Base-by-base conservation (phyloP, 2,888 invertebrate genomes). In the Strigamia maritima region DNA sequence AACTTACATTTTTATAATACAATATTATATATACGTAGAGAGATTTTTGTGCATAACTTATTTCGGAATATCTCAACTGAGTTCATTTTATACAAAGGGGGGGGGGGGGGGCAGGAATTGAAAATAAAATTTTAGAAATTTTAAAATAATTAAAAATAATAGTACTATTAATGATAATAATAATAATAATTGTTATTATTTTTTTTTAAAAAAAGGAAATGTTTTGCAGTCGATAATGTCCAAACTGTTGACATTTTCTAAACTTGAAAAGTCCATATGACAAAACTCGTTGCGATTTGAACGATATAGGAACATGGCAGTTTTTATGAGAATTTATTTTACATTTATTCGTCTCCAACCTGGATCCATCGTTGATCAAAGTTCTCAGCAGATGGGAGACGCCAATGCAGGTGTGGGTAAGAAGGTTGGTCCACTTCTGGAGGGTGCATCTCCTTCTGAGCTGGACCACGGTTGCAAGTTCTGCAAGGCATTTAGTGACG, bases 401-500 rank as follows among this genome's bases (percentile, higher is more conserved):
- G 82, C 81, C 28, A 82, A 80, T 4, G 82, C 81, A 14, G 82
- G 81, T 19, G 82, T 80, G 75, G 82, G 78, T 49, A 81, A 80
- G 16, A 81, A 81, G 38, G 80, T 80, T 16, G 80, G 79, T 80
- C 82, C n/a, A 79, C 81, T 19, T 80, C 81, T 8, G 83, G 79
- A 80, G 22, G 81, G 80, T 16, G 81, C 77, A 24, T 77, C 78
- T 12, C 81, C 80, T n/a, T 81, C 81, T 26, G 81, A 19, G 75
- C 65, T 49, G 22, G 77, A 38, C 94, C 94, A 95, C 0, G 94
- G 93, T 84, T 95, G 95, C 14, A 95, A 89, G 82, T 94, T 94
- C 84, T 96, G 95, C 82, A 94, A 87, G 81, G 93, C 93, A 88
- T 90, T 91, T 85, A 92, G 86, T 16, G 93, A 89, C 44, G 89